Percentiles rank a stretch among this genome's conserved stretches.
Conservation (phyloP, 2,797 vertebrate species). For the Coilia nasus region DNA sequence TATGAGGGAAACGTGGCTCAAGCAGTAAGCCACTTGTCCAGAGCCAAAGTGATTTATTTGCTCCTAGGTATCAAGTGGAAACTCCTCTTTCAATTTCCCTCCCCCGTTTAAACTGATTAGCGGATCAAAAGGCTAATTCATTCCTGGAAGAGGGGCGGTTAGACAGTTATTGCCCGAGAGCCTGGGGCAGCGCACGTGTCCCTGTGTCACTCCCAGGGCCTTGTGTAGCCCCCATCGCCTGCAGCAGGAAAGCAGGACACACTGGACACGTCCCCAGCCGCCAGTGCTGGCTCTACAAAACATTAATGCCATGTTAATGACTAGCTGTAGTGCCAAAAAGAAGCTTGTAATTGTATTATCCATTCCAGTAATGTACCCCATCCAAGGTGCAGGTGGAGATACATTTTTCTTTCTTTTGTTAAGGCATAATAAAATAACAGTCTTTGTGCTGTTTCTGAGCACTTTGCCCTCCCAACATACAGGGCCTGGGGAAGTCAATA, state of each 20-base stretch:
- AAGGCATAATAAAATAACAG: conserved; percentile 36
- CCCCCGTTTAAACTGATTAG: conserved; percentile 71
- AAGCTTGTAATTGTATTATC: not conserved
- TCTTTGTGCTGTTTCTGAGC: conserved; percentile 33
- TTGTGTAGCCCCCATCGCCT: conserved; percentile 34
- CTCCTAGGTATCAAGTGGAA: conserved; percentile 58
- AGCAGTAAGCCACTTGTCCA: conserved; percentile 54
- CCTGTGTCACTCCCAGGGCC: conserved; percentile 59
- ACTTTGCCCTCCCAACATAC: conserved; percentile 44
- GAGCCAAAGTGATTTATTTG: conserved; percentile 60
- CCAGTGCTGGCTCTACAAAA: not conserved
- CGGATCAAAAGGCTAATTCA: conserved; percentile 74
- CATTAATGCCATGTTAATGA: not conserved
- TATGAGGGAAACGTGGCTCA: conserved; percentile 33
- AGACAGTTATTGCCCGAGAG: conserved; percentile 65
- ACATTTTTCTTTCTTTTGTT: not conserved
- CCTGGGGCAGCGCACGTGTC: conserved; percentile 63
- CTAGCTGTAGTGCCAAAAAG: not conserved
- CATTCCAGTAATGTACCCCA: not conserved
- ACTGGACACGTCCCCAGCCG: conserved; percentile 42
- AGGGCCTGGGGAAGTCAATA: conserved; percentile 40
- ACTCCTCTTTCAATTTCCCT: conserved; percentile 63
- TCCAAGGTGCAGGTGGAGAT: not conserved
- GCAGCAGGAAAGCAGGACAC: conserved; percentile 34
- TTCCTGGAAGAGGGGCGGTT: conserved; percentile 62